A percentile compares a stretch with the other conserved stretches of the same genome.
Evolutionary conservation across 2,113 vertebrate species (phyloP).

Genomic region (Nothoprocta perdicaria): DNA sequence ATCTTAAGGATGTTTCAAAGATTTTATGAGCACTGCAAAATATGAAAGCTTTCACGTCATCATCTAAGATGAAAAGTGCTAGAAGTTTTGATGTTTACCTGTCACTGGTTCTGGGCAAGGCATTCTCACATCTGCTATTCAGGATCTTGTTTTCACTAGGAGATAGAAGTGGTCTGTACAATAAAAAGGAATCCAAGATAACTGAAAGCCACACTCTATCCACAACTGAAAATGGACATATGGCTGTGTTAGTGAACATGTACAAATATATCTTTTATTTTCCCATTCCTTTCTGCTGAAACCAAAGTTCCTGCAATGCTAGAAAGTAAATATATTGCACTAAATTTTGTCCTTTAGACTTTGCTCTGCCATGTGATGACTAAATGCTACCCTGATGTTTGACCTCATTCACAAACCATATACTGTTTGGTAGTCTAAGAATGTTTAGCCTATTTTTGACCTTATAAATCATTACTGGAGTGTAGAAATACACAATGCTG

Average conservation of each 20-base stretch:
- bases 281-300: not conserved
- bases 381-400: not conserved
- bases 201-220: not conserved
- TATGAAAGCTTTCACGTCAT: not conserved
- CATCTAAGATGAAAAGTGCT: not conserved
- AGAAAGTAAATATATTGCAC: not conserved
- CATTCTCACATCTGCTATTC: not conserved
- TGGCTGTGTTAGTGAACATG: not conserved
- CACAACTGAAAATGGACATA: not conserved
- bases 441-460: slow-evolving; percentile 1
- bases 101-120: not conserved
- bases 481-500: not conserved
- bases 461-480: not conserved
- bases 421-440: not conserved
- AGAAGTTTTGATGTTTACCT: not conserved
- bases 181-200: not conserved
- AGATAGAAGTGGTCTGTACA: too few relatives aligned
- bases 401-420: not conserved
- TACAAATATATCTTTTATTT: not conserved
- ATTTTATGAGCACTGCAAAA: not conserved
- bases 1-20: not conserved
- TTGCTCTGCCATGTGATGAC: not conserved
- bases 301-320: not conserved
- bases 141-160: not conserved
- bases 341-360: slow-evolving; percentile 8